A percentile compares a stretch with the other conserved stretches of the same genome.
These are phyloP conservation scores for Leptopilina boulardi DNA, from an alignment of 1,140 invertebrate species.

Conservation along the genomic window DNA sequence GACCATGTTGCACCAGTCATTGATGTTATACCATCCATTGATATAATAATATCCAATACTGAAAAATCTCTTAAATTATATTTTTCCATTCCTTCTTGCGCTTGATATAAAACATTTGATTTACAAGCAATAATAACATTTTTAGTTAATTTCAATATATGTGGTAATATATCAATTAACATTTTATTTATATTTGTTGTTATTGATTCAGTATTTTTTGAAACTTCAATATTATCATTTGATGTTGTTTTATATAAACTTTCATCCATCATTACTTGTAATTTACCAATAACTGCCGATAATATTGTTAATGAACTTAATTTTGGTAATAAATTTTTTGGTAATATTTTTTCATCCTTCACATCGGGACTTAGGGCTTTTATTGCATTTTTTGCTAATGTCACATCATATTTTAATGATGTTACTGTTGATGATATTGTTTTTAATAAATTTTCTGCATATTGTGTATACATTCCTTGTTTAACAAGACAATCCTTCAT, in stretches of 20 bases:
- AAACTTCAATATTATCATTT: slow-evolving; percentile 65
- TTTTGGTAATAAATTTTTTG: slow-evolving; percentile 78
- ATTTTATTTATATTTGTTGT: slow-evolving; percentile 5
- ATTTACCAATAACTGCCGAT: slow-evolving; percentile 82
- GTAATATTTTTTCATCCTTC: slow-evolving; percentile 71
- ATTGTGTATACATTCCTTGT: slow-evolving; percentile 90
- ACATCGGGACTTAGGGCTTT: slow-evolving; percentile 79
- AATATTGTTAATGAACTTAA: slow-evolving; percentile 82
- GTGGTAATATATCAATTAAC: slow-evolving; percentile 15
- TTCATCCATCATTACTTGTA: slow-evolving; percentile 81
- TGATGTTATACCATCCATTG: slow-evolving; percentile 76
- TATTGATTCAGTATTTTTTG: slow-evolving; percentile 53
- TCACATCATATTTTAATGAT: slow-evolving; percentile 82
- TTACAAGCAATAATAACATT: slow-evolving; percentile 76
- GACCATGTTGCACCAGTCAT: slow-evolving; percentile 78
- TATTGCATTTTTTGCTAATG: slow-evolving; percentile 83
- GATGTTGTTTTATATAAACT: slow-evolving; percentile 64
- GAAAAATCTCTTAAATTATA: slow-evolving; percentile 76
- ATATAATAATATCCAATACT: slow-evolving; percentile 68
- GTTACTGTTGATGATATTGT: slow-evolving; percentile 82
- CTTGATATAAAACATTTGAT: slow-evolving; percentile 77
- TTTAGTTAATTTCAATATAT: slow-evolving; percentile 74
- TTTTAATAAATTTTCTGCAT: slow-evolving; percentile 86
- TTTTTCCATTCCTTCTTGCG: slow-evolving; percentile 75
- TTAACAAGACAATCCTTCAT: slow-evolving; percentile 90